phyloP scores from a whole-genome alignment of 2,113 vertebrate species.

The Aphyosemion australe region DNA sequence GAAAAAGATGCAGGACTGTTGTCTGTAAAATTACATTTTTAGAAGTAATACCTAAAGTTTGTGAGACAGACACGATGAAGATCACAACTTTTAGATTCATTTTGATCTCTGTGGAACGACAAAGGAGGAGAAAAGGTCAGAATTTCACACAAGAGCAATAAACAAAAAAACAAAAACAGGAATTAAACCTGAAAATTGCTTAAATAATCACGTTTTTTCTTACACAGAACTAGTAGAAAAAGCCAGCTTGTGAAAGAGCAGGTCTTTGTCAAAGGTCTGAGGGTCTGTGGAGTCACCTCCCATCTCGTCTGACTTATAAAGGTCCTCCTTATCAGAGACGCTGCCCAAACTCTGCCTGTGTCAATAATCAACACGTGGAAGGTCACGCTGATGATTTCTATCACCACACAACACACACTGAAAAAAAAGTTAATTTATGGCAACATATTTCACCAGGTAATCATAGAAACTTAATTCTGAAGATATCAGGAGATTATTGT shows the following conservation, averaged over 20 bases:
- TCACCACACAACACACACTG: conserved; percentile 24
- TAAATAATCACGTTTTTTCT: background rate
- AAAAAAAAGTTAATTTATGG: background rate
- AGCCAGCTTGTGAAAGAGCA: background rate
- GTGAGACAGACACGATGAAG: conserved; percentile 54
- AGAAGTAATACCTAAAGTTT: conserved; percentile 66
- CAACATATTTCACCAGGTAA: background rate
- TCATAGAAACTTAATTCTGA: conserved; percentile 5
- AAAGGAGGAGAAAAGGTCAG: conserved; percentile 18
- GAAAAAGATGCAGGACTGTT: conserved; percentile 1
- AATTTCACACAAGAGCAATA: background rate
- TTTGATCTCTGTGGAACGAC: conserved; percentile 53
- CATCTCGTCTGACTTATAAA: conserved; percentile 72
- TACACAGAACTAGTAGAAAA: conserved; percentile 12
- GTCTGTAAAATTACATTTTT: background rate
- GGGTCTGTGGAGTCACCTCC: conserved; percentile 47
- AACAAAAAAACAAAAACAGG: background rate
- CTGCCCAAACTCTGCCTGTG: conserved; percentile 75
- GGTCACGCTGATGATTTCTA: conserved; percentile 65
- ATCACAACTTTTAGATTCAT: conserved; percentile 64
- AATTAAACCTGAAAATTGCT: background rate
- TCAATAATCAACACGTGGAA: conserved; percentile 86
- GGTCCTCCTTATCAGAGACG: conserved; percentile 78
- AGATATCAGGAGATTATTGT: background rate
- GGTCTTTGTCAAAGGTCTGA: conserved; percentile 50